Evolutionary conservation across 2,888 invertebrate species (phyloP), one percentile per base, ranked within the genome.

Genomic region (Anthrax anthrax): DNA sequence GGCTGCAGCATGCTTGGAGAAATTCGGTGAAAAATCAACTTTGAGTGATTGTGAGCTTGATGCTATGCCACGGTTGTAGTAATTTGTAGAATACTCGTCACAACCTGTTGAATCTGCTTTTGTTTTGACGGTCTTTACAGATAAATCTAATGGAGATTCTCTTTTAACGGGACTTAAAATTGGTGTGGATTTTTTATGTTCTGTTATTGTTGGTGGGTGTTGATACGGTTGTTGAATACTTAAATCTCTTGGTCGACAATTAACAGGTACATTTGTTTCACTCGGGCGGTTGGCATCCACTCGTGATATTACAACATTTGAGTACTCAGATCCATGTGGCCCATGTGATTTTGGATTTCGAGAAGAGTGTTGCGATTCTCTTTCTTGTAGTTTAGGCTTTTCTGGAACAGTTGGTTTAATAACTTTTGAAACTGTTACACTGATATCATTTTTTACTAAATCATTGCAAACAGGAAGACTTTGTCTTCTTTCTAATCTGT

Each of bases 61-160:
- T 18, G 38, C 17, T 18, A 52, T 51, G 34, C 52, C 37, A 55
- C 50, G 46, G 52, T 54, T 46, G 16, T 36, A 16, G 2, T n/a
- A 36, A n/a, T 36, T 36, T 9, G 16, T 36, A 34, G 32, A 19
- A 13, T 14, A 42, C 46, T 78, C 77, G 57, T 82, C 81, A 58
- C 77, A 77, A 14, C 84, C 81, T 1, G 90, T 89, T 1, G 89
- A 89, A 66, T 90, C 89, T 1, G 90, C 88, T 4, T 87, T 82
- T 43, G 88, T 88, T 61, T 87, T 80, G 0, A 90, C 81, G 2
- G 89, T 90, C 64, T 90, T 89, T 40, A 90, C 86, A 0, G 90
- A 90, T 44, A 91, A 72, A 69, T 91, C 91, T 49, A 91, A 68
- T 0, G 89, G 90, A 12, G 86, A 87, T 46, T 51, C 50, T 5